phyloP scores from a whole-genome alignment of 1,140 invertebrate genomes.

The Drosophila bifasciata region DNA sequence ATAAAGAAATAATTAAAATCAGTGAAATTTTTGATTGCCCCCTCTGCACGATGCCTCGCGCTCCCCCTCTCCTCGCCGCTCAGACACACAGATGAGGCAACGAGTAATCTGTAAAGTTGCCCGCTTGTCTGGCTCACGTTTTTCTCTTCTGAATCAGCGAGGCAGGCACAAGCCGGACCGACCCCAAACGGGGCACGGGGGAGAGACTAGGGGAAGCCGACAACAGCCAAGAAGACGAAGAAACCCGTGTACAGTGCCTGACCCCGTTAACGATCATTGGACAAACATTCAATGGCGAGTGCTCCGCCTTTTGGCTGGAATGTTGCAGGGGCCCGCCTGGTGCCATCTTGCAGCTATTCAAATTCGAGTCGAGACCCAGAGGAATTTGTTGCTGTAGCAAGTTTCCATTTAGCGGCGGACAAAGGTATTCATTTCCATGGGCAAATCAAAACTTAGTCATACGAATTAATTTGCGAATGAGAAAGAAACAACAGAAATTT shows the following conservation, averaged over 20 bases:
- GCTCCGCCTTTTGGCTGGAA: conserved; percentile 35
- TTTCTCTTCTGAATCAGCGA: conserved; percentile 38
- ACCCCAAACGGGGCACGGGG: conserved; percentile 22
- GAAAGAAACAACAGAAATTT: conserved; percentile 72
- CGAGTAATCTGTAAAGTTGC: conserved; percentile 25
- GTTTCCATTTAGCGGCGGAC: conserved; percentile 14
- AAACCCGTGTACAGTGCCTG: conserved; percentile 51
- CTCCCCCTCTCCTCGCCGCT: too few relatives aligned
- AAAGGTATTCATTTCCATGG: conserved; percentile 30
- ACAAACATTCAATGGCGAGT: conserved; percentile 53
- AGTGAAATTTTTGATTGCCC: conserved; percentile 72
- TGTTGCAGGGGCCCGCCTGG: conserved; percentile 11
- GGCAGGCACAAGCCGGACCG: conserved; percentile 30
- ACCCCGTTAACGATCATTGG: conserved; percentile 65
- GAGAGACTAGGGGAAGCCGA: conserved; percentile 22
- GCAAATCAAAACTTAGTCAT: conserved; percentile 51
- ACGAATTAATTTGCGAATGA: conserved; percentile 52
- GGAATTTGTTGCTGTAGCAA: conserved; percentile 1
- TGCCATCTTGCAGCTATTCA: background rate
- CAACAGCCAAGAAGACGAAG: conserved; percentile 19
- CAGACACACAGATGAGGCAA: conserved; percentile 31
- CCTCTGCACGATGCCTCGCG: background rate
- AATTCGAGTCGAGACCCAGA: conserved; percentile 7
- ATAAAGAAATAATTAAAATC: conserved; percentile 72
- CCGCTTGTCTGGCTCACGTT: conserved; percentile 35